Evolutionary conservation across 1,140 invertebrate species (phyloP), one percentile per base, ranked within the genome.

Genomic region (Helicorthomorpha holstii): DNA sequence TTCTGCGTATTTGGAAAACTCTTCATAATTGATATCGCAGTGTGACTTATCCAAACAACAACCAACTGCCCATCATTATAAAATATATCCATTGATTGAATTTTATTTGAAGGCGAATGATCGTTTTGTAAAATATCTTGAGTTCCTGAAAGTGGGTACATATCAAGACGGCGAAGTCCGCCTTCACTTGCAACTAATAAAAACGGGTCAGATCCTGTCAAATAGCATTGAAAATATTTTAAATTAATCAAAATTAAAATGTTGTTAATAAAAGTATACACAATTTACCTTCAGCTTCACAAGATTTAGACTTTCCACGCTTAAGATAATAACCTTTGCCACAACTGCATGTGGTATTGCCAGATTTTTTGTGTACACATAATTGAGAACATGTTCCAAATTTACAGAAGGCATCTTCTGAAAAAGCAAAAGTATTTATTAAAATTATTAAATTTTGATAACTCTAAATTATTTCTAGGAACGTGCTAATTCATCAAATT

Each of bases 371-470:
- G 47, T 76, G 74, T 25, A 79, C 66, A 61, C 84, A 88, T 10
- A 79, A 69, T 59, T 88, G 84, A 27, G 83, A 80, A 61, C 84
- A 88, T 27, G 73, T 67, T 22, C 76, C 76, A 69, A 82, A 83
- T 52, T 70, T 66, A 64, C 80, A 83, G 16, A 67, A 58, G 21
- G 12, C 54, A 50, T 57, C 64, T 61, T 49, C 52, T 59, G 49
- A 46, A n/a, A 23, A 25, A n/a, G n/a, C n/a, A n/a, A n/a, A n/a
- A n/a, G n/a, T n/a, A n/a, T n/a, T n/a, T n/a, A n/a, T n/a, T n/a
- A n/a, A n/a, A n/a, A n/a, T n/a, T n/a, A n/a, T n/a, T n/a, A n/a
- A n/a, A n/a, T n/a, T n/a, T n/a, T n/a, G n/a, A n/a, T n/a, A n/a
- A n/a, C n/a, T n/a, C n/a, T n/a, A n/a, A n/a, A n/a, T n/a, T n/a